Conservation (phyloP, 2,888 invertebrate genomes). For the Nomada fucata region DNA sequence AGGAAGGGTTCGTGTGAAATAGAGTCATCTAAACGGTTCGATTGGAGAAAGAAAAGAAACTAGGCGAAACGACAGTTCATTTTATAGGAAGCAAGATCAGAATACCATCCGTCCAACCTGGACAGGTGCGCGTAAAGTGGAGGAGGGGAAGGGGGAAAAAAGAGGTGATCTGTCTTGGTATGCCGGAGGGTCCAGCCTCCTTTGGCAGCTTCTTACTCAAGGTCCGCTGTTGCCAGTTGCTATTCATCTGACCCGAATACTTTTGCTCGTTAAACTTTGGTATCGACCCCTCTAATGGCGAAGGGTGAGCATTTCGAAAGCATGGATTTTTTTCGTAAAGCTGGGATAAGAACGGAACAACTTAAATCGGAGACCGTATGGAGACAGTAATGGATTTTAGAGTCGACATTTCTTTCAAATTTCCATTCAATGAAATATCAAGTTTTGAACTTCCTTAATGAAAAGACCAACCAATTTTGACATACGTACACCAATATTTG, state of each 20-base stretch:
- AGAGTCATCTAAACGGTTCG: constrained; percentile 1
- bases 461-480: no score
- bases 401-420: neutral
- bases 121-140: constrained; percentile 67
- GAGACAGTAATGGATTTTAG: neutral
- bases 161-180: constrained; percentile 77
- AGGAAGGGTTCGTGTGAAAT: neutral
- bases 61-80: constrained; percentile 2
- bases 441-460: neutral
- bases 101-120: constrained; percentile 57
- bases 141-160: constrained; percentile 49
- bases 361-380: neutral
- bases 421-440: neutral
- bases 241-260: constrained; percentile 67
- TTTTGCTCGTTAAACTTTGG: constrained; percentile 48
- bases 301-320: neutral
- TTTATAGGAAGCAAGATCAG: constrained; percentile 56
- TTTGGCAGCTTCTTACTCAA: constrained; percentile 78
- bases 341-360: neutral
- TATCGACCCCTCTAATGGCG: constrained; percentile 31
- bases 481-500: neutral
- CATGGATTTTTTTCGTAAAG: neutral
- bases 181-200: constrained; percentile 73
- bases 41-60: neutral
- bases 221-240: constrained; percentile 73